phyloP scores from a whole-genome alignment of 1,140 invertebrate genomes.

The Heliconius congener region DNA sequence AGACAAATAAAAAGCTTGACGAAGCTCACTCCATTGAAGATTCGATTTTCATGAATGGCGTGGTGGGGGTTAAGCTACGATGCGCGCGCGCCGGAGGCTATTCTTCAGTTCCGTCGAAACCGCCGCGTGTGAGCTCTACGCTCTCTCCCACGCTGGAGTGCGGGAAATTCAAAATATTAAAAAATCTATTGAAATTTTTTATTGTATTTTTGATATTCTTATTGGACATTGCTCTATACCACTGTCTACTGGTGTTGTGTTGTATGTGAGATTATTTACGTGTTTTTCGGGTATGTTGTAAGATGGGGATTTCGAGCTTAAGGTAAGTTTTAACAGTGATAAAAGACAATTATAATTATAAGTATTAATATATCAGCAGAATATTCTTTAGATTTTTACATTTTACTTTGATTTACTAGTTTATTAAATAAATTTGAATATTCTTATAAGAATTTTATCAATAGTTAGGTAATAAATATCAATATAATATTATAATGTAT shows the following conservation, averaged over 20 bases:
- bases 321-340: conserved; percentile 48
- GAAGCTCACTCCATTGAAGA: conserved; percentile 56
- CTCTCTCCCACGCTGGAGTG: conserved; percentile 41
- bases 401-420: background rate
- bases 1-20: conserved; percentile 46
- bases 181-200: conserved; percentile 37
- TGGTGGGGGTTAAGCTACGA: conserved; percentile 54
- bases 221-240: conserved; percentile 43
- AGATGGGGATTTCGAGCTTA: conserved; percentile 63
- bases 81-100: conserved; percentile 54
- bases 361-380: background rate
- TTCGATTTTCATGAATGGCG: conserved; percentile 69
- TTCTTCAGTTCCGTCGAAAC: conserved; percentile 51
- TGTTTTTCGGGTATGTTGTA: conserved; percentile 64
- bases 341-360: background rate
- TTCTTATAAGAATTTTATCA: background rate
- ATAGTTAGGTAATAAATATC: too few relatives aligned
- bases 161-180: conserved; percentile 64
- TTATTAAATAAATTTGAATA: background rate
- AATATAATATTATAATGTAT: too few relatives aligned
- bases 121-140: conserved; percentile 58
- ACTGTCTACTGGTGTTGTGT: conserved; percentile 53
- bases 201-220: conserved; percentile 41
- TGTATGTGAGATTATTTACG: conserved; percentile 52
- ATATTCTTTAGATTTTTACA: background rate